Evolutionary conservation across 1,140 invertebrate species (phyloP).

Genomic region (Harlomillsia oculata): DNA sequence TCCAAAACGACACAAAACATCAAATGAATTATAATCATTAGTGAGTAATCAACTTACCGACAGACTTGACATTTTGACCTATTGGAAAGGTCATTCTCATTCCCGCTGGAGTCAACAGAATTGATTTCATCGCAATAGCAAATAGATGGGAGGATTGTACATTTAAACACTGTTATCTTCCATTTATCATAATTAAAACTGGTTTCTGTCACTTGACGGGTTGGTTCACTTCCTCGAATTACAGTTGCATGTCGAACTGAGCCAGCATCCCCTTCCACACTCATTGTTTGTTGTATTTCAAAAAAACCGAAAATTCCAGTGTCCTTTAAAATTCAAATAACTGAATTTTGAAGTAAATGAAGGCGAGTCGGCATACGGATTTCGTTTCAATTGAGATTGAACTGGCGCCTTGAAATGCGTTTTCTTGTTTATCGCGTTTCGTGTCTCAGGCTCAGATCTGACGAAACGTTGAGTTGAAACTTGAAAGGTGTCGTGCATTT

Average conservation of each 20-base stretch:
- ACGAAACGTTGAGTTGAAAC: too few relatives aligned
- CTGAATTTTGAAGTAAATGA: neutral
- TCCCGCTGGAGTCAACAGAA: neutral
- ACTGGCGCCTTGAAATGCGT: too few relatives aligned
- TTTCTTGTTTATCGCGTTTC: too few relatives aligned
- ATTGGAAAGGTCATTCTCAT: neutral
- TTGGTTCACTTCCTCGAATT: neutral
- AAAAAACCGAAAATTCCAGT: neutral
- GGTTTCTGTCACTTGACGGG: slow-evolving; percentile 3
- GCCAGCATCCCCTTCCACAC: neutral
- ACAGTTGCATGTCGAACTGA: too few relatives aligned
- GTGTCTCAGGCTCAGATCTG: too few relatives aligned
- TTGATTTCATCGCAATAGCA: slow-evolving; percentile 24
- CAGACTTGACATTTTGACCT: slow-evolving; percentile 27
- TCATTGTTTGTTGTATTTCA: neutral
- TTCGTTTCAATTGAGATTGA: too few relatives aligned
- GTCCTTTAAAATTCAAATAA: neutral
- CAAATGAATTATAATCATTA: neutral
- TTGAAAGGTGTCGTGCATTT: too few relatives aligned
- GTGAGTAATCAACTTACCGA: slow-evolving; percentile 11
- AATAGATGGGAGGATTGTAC: slow-evolving; percentile 30
- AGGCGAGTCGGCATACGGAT: neutral
- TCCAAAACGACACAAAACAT: neutral
- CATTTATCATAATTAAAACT: slow-evolving; percentile 26
- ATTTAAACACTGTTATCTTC: slow-evolving; percentile 26